phyloP scores from a whole-genome alignment of 1,140 invertebrate genomes.

The Trigoniulus corallinus region DNA sequence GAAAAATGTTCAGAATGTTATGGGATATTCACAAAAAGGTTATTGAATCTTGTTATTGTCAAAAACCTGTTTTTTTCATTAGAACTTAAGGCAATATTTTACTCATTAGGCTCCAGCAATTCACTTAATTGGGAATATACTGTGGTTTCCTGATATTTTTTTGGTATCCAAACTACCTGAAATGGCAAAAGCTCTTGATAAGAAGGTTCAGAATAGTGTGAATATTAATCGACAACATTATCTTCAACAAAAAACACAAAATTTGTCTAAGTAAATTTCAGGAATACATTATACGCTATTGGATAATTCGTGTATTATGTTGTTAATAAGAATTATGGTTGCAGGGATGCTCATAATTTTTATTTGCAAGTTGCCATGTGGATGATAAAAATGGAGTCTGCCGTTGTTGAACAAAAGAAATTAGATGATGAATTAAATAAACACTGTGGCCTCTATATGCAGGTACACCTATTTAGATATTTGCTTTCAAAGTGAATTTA shows the following conservation, averaged over 20 bases:
- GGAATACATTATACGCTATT: background rate
- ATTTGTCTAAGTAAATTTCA: slow-evolving; percentile 30
- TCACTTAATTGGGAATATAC: slow-evolving; percentile 48
- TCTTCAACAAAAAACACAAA: slow-evolving; percentile 37
- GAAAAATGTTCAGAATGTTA: slow-evolving; percentile 52
- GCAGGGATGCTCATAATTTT: slow-evolving; percentile 34
- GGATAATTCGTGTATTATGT: background rate
- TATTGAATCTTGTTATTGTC: slow-evolving; percentile 13
- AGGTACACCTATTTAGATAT: slow-evolving; percentile 12
- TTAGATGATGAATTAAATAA: slow-evolving; percentile 38
- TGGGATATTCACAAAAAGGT: slow-evolving; percentile 59
- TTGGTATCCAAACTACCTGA: slow-evolving; percentile 41
- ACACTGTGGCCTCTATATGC: slow-evolving; percentile 34
- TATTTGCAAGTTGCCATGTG: slow-evolving; percentile 37
- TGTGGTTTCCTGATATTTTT: slow-evolving; percentile 65
- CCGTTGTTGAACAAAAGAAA: slow-evolving; percentile 10
- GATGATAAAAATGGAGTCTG: slow-evolving; percentile 41
- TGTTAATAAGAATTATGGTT: background rate
- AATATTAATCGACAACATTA: slow-evolving; percentile 34
- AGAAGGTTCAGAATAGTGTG: slow-evolving; percentile 38
- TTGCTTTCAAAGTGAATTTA: no score
- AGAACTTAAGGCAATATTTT: background rate
- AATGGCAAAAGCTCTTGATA: slow-evolving; percentile 37
- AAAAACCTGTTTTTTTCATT: slow-evolving; percentile 7
- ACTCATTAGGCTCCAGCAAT: slow-evolving; percentile 42